Percentiles rank a stretch among this genome's conserved stretches.
phyloP scores from a whole-genome alignment of 2,797 vertebrate genomes.

The Emydoidea blandingii region DNA sequence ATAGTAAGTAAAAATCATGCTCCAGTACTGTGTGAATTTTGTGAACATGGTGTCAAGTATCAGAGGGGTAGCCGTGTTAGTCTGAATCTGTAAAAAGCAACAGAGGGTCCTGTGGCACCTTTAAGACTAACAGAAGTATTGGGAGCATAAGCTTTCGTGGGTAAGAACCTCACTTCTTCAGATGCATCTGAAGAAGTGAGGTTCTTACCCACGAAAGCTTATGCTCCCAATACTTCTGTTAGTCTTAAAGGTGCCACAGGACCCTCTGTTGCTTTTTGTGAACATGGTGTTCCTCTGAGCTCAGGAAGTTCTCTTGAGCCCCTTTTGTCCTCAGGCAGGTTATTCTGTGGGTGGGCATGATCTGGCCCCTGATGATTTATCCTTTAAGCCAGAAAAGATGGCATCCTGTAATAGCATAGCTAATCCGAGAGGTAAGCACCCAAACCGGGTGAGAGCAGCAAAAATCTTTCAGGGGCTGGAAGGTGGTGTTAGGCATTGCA shows the following conservation, averaged over 20 bases:
- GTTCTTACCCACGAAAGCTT: no score
- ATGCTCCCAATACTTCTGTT: no score
- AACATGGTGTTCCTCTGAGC: conserved; percentile 25
- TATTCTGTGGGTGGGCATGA: accelerated
- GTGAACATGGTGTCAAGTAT: neutral
- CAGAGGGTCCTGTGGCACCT: no score
- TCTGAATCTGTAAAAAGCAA: no score
- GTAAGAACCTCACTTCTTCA: no score
- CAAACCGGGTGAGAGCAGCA: accelerated
- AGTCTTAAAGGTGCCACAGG: no score
- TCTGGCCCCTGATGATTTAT: conserved; percentile 31
- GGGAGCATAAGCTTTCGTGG: no score
- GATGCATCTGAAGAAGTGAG: no score
- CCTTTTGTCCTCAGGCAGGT: neutral
- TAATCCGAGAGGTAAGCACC: neutral
- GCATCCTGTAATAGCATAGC: neutral
- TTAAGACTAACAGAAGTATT: no score
- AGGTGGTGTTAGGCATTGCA: accelerated
- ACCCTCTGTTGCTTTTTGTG: no score
- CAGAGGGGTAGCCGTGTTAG: no score
- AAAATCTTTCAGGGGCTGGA: neutral
- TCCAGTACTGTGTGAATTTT: neutral
- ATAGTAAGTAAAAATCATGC: neutral
- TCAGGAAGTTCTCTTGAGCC: conserved; percentile 2
- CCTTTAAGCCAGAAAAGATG: conserved; percentile 39